These are phyloP conservation scores for Hyposoter didymator DNA, from an alignment of 2,888 invertebrate genomes.

Conservation along the genomic window DNA sequence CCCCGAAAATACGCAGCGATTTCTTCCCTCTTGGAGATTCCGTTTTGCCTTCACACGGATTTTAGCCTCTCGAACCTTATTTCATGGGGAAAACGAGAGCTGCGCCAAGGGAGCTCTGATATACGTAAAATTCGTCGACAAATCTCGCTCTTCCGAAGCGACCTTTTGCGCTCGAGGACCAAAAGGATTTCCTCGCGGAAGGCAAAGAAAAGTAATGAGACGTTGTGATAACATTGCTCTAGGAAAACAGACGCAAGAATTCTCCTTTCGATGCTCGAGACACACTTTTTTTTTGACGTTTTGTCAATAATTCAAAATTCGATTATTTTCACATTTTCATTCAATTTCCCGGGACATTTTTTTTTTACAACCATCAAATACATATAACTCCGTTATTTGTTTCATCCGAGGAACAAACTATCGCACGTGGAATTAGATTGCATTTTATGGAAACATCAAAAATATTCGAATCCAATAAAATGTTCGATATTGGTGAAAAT, in stretches of 20 bases:
- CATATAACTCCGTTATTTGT: background rate
- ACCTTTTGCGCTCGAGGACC: background rate
- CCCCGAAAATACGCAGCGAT: conserved; percentile 26
- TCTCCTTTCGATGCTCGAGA: conserved; percentile 1
- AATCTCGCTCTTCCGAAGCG: conserved; percentile 7
- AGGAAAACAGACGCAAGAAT: background rate
- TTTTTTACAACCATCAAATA: background rate
- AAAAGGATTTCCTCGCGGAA: conserved; percentile 34
- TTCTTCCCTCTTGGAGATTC: conserved; percentile 14
- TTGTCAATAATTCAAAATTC: background rate
- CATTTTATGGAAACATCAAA: background rate
- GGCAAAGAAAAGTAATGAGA: conserved; percentile 59
- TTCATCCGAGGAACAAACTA: background rate
- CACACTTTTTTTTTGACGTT: background rate
- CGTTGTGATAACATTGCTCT: conserved; percentile 38
- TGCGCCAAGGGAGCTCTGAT: background rate
- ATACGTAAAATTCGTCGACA: conserved; percentile 27
- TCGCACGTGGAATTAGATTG: background rate
- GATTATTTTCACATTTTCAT: background rate
- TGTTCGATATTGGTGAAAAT: background rate
- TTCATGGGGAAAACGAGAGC: background rate
- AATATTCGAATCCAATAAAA: background rate
- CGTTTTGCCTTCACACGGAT: conserved; percentile 39
- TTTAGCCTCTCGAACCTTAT: conserved; percentile 25
- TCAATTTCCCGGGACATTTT: background rate